Percentiles rank a stretch among this genome's conserved stretches.
Conservation (phyloP, 2,113 vertebrate species). For the Mus musculus region DNA sequence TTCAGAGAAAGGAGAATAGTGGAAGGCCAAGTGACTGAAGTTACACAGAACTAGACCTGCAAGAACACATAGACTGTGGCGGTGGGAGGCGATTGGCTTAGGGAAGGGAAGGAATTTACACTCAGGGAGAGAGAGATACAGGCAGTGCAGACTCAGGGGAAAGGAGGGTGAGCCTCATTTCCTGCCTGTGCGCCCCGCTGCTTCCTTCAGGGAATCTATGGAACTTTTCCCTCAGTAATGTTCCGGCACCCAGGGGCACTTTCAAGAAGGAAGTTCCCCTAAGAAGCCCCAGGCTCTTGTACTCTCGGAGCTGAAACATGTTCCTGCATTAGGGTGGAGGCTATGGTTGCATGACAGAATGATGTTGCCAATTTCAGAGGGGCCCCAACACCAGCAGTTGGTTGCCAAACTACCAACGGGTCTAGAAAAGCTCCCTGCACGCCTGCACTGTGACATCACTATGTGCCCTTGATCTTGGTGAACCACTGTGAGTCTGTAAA, state of each 20-base stretch:
- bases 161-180: background rate
- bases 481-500: background rate
- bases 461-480: background rate
- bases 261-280: background rate
- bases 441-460: background rate
- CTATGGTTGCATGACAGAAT: background rate
- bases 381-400: background rate
- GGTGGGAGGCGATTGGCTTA: background rate
- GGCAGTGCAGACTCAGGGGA: too few relatives aligned
- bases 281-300: background rate
- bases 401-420: background rate
- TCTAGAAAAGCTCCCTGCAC: background rate
- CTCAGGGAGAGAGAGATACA: too few relatives aligned
- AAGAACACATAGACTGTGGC: background rate
- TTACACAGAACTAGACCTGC: background rate
- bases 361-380: background rate
- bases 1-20: background rate
- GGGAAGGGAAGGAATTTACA: background rate
- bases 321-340: background rate
- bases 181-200: background rate
- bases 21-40: background rate
- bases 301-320: background rate
- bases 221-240: background rate
- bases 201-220: fast-evolving
- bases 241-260: background rate